These are phyloP conservation scores for Semaprochilodus insignis DNA, from an alignment of 2,797 vertebrate genomes.

Conservation along the genomic window DNA sequence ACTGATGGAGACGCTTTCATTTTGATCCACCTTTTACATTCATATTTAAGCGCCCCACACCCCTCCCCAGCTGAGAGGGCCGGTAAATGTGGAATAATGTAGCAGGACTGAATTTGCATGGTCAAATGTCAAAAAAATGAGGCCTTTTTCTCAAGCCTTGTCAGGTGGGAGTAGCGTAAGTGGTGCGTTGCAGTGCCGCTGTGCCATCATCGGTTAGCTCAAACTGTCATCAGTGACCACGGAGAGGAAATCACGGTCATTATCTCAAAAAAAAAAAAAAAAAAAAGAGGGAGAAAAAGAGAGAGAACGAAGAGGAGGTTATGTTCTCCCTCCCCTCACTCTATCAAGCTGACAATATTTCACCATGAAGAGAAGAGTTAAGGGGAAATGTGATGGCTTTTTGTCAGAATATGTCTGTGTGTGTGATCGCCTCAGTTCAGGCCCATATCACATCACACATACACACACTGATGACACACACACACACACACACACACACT, in stretches of 20 bases:
- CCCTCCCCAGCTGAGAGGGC: constrained; percentile 82
- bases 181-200: constrained; percentile 91
- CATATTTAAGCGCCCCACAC: constrained; percentile 82
- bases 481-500: background rate
- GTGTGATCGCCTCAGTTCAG: background rate
- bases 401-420: constrained; percentile 44
- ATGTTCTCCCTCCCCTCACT: constrained; percentile 50
- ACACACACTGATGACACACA: background rate
- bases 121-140: constrained; percentile 99
- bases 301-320: constrained; percentile 74
- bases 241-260: constrained; percentile 91
- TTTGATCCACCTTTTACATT: constrained; percentile 82
- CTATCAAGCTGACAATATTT: constrained; percentile 69
- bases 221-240: constrained; percentile 95
- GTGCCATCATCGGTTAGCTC: constrained; percentile 97
- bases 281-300: background rate
- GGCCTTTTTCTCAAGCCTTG: constrained; percentile 96
- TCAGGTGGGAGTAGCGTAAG: constrained; percentile 97
- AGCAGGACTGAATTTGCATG: constrained; percentile 99
- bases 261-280: constrained; percentile 81
- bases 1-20: constrained; percentile 79
- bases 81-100: constrained; percentile 99
- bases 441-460: background rate
- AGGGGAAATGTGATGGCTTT: constrained; percentile 73
- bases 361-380: constrained; percentile 72